phyloP scores from a whole-genome alignment of 2,113 vertebrate genomes.

The Nothobranchius kuhntae region DNA sequence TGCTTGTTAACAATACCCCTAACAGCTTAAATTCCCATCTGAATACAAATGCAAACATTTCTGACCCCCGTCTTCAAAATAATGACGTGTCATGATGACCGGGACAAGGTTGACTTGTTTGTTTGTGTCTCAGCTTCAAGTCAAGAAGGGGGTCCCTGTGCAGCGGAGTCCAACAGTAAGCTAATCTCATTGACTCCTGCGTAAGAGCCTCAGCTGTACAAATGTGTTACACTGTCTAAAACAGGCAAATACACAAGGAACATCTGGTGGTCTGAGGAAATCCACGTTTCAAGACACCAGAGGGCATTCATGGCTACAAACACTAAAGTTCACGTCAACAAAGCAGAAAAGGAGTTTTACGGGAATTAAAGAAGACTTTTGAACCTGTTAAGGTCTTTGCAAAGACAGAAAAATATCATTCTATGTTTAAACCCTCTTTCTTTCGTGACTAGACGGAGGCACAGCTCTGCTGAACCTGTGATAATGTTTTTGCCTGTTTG shows the following conservation, averaged over 20 bases:
- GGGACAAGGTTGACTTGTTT: conserved; percentile 50
- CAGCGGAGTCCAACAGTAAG: conserved; percentile 57
- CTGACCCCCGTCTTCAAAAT: conserved; percentile 1
- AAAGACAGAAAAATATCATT: too few relatives aligned
- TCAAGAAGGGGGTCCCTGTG: conserved; percentile 42
- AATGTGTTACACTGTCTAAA: conserved; percentile 61
- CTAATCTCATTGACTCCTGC: conserved; percentile 66
- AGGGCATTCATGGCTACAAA: not conserved
- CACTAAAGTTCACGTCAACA: not conserved
- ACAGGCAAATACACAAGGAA: conserved; percentile 67
- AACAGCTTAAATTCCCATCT: too few relatives aligned
- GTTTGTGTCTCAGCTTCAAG: conserved; percentile 51
- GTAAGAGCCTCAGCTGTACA: conserved; percentile 68
- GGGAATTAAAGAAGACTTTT: not conserved
- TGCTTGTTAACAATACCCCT: too few relatives aligned
- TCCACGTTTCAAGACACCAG: conserved; percentile 8
- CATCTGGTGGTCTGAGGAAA: conserved; percentile 49
- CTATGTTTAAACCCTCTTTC: too few relatives aligned
- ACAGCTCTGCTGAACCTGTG: not conserved
- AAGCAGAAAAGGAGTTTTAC: not conserved
- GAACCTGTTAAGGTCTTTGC: not conserved
- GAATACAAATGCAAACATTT: not conserved
- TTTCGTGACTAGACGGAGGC: not conserved
- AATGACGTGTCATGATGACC: conserved; percentile 14
- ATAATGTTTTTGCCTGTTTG: conserved; percentile 29